Base-by-base conservation (phyloP, 1,140 invertebrate species). In the Chelonus insularis region DNA sequence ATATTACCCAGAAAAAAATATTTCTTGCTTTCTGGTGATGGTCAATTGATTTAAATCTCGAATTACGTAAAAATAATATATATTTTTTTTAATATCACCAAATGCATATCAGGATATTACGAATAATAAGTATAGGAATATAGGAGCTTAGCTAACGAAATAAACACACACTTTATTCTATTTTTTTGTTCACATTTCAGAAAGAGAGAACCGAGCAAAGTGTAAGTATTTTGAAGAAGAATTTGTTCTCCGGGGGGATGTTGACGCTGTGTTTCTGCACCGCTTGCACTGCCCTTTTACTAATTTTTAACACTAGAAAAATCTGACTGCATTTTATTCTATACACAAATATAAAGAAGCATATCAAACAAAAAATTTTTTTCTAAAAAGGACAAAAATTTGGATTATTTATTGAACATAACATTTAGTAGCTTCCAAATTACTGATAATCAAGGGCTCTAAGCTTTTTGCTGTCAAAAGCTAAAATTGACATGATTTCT, bases 221-320 rank as follows among this genome's bases (percentile, higher is more conserved):
- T 70, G 82, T 84, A 78, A 83, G 82, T 84, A 82, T 74, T 64
- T 65, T 25, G 64, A 55, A 63, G 66, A 62, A 68, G 64, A 54
- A 57, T 57, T 67, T 68, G 62, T 64, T 37, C 43, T 67, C 68
- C 64, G 56, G 64, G 51, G 65, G 72, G 57, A 63, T 71, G 67
- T 68, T 75, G 68, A 72, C 63, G 64, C 70, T 74, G 63, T 71
- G 67, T 68, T 69, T 78, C 68, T 74, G 66, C 74, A 77, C 72
- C 69, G 73, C 72, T 77, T 77, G 62, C 63, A 65, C 74, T 74
- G 68, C 71, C 69, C 60, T 70, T 69, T 68, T 57, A 68, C 48
- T 74, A 69, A 57, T 60, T 60, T 21, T 55, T 12, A 25, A 29
- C 25, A 29, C 25, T 12, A 52, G 25, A 60, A 43, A 43, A 1